Evolutionary conservation across 2,888 invertebrate genomes (phyloP).

Genomic region (Pammene fasciana): DNA sequence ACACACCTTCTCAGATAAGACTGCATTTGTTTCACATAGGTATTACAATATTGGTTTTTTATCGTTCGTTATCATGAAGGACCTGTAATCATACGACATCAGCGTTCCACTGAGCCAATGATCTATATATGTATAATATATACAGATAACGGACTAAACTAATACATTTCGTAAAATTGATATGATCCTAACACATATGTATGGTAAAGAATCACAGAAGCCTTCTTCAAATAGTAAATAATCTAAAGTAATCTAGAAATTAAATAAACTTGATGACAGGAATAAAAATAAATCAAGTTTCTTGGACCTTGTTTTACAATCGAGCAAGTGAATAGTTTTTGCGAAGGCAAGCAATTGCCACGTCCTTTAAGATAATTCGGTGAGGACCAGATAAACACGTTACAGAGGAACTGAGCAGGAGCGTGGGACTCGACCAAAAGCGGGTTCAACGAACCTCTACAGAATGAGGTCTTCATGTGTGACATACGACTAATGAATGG

Average conservation of each 20-base stretch:
- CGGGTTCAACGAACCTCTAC: slow-evolving; percentile 72
- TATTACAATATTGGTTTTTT: slow-evolving; percentile 52
- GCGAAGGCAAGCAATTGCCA: slow-evolving; percentile 48
- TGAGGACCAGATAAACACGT: slow-evolving; percentile 69
- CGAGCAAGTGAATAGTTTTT: slow-evolving; percentile 15
- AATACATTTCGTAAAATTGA: slow-evolving; percentile 43
- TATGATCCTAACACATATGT: too few relatives aligned
- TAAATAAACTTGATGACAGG: neutral
- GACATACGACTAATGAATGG: slow-evolving; percentile 80
- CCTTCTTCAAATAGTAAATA: too few relatives aligned
- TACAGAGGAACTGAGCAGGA: slow-evolving; percentile 53
- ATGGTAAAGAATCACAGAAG: too few relatives aligned
- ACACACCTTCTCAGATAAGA: slow-evolving; percentile 59
- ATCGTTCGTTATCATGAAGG: slow-evolving; percentile 63
- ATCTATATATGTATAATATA: slow-evolving; percentile 49
- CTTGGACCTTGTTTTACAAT: slow-evolving; percentile 10
- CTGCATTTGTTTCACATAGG: slow-evolving; percentile 58
- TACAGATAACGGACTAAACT: slow-evolving; percentile 13
- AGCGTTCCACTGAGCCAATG: slow-evolving; percentile 55
- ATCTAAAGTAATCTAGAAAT: neutral
- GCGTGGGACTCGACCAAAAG: slow-evolving; percentile 68
- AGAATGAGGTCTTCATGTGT: slow-evolving; percentile 73
- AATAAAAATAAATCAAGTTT: slow-evolving; percentile 17
- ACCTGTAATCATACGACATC: slow-evolving; percentile 61
- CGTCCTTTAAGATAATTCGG: slow-evolving; percentile 54